These are phyloP conservation scores for Drosophila seclusa DNA, from an alignment of 2,888 invertebrate species.

Conservation along the genomic window DNA sequence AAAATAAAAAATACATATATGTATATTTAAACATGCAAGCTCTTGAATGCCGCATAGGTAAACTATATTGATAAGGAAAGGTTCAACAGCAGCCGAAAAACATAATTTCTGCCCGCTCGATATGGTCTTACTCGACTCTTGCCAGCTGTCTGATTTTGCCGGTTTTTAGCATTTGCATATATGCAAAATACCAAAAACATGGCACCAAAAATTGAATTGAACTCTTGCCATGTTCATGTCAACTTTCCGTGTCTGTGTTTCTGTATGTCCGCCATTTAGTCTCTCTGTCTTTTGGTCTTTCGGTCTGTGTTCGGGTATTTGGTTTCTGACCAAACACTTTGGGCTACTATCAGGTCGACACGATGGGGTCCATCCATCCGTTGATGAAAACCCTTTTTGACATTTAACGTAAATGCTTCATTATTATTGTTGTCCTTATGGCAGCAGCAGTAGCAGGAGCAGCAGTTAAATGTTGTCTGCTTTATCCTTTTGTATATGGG, in stretches of 20 bases:
- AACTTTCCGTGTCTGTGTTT: constrained; percentile 8
- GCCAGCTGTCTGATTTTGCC: constrained; percentile 51
- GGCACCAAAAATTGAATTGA: constrained; percentile 79
- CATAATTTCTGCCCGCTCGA: background rate
- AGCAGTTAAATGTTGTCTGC: constrained; percentile 20
- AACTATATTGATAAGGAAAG: background rate
- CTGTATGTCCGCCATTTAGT: constrained; percentile 21
- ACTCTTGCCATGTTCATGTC: constrained; percentile 66
- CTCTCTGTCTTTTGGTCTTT: constrained; percentile 4
- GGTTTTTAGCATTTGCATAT: constrained; percentile 75
- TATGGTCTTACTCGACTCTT: background rate
- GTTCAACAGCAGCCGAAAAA: background rate
- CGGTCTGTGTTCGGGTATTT: constrained; percentile 3
- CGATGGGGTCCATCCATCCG: constrained; percentile 19
- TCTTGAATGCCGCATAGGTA: background rate
- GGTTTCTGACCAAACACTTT: constrained; percentile 71
- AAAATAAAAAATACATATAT: background rate
- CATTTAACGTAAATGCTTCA: constrained; percentile 78
- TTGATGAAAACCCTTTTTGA: constrained; percentile 66
- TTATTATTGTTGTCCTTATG: constrained; percentile 71
- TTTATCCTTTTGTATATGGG: background rate
- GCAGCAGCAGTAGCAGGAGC: constrained; percentile 41
- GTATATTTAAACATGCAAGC: background rate
- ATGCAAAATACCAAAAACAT: constrained; percentile 79
- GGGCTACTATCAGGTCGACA: constrained; percentile 48